Base-by-base conservation (phyloP, 2,888 invertebrate species). In the Nematopogon swammerdamellus region DNA sequence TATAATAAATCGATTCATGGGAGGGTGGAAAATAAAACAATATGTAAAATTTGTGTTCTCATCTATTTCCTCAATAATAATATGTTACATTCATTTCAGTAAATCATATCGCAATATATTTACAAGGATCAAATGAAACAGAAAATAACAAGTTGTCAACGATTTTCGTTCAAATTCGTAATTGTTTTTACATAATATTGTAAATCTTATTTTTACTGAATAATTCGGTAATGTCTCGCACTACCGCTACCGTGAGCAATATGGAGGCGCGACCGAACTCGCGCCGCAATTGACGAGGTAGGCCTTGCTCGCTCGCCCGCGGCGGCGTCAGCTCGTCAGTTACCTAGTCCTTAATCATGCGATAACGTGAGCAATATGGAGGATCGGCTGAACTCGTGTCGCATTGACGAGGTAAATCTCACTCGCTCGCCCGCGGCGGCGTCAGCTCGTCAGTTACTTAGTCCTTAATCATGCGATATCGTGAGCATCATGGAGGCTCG, bases 61-160 rank as follows among this genome's bases (percentile, higher is more conserved):
- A 74, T 76, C 76, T 77, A 77, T 75, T 74, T 74, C 66, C 72
- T 75, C 73, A 74, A 74, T 77, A 77, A 70, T 52, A 79, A 76
- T 77, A 76, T 74, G 72, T 75, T 79, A 77, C 76, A 77, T 76
- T 77, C 73, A 76, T 77, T 72, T 74, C 51, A 72, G 67, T 75
- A 73, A 77, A 79, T 76, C 69, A 80, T 77, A 80, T 71, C 76
- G 76, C 79, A 75, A 75, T 76, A 69, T 72, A 80, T 80, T 76
- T 80, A 80, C 80, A 80, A 71, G 74, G 76, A 73, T 71, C 71
- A 70, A 76, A 69, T 64, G 58, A 73, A 79, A 79, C 70, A 63
- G 70, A 75, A 75, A 71, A 65, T 68, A 60, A 67, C 67, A 72
- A 73, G 70, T 70, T 69, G 57, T 67, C 62, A 76, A 77, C 77